Evolutionary conservation across 2,888 invertebrate species (phyloP).

Genomic region (Pelosia muscerda): DNA sequence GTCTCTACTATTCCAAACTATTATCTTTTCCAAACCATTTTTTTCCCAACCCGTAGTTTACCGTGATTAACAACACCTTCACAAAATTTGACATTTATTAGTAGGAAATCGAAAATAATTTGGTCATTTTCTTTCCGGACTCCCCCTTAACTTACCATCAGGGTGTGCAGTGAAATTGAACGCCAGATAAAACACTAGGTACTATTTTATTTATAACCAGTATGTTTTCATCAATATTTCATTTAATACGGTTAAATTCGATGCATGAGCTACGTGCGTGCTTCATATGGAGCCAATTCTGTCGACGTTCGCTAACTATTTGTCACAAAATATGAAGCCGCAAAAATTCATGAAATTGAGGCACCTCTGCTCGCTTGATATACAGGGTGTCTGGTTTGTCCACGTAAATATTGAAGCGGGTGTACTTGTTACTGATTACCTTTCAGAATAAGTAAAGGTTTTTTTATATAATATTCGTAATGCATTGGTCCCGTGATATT

Average conservation of each 20-base stretch:
- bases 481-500: neutral
- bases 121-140: neutral
- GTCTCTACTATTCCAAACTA: no score
- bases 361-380: conserved; percentile 64
- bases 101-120: no score
- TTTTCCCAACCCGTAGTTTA: no score
- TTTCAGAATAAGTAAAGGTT: neutral
- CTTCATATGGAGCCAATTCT: conserved; percentile 62
- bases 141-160: neutral
- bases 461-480: conserved; percentile 3
- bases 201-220: conserved; percentile 9
- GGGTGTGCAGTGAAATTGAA: neutral
- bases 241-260: conserved; percentile 44
- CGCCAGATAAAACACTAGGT: conserved; percentile 1
- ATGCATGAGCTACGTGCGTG: conserved; percentile 49
- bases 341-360: conserved; percentile 75
- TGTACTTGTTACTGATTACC: conserved; percentile 8
- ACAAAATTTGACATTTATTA: no score
- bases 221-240: conserved; percentile 31
- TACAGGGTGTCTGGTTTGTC: conserved; percentile 28
- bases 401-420: conserved; percentile 17
- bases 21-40: no score
- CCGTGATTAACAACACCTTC: no score
- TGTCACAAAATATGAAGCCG: conserved; percentile 72
- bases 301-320: conserved; percentile 65